Base-by-base conservation (phyloP, 2,888 invertebrate species). In the Lydus trimaculatus region DNA sequence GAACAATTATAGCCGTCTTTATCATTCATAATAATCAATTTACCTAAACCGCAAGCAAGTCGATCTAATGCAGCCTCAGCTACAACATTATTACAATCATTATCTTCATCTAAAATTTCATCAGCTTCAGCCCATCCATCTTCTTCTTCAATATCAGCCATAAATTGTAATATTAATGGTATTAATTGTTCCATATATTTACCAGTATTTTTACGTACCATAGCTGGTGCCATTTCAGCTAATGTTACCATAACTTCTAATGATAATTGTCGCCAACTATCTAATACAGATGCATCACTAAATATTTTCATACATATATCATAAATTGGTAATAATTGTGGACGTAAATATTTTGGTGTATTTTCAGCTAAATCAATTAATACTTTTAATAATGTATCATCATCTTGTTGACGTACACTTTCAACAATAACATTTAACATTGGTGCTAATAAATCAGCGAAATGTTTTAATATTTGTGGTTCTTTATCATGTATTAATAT, bases 51-150 rank as follows among this genome's bases (percentile, higher is more conserved):
- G 85, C 98, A 98, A n/a, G 99, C 97, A 81, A 99, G 89, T 73
- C 99, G 92, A 87, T 99, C 99, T 66, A 99, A 87, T 8, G 98
- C 96, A 25, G 97, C 96, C 85, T 99, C 99, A 0, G 97, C 99
- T 60, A 97, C 95, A 7, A 97, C 95, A 77, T 95, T 94, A 84
- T 98, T 97, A 78, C 96, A 95, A 84, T 98, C 97, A 80, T 93
- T 95, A 81, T 98, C 98, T 71, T 98, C 98, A 72, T 98, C 97
- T 20, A 92, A 89, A 23, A 94, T 90, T 81, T 96, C 94, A 82
- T 97, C 97, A 52, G 92, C 91, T 64, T 91, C 88, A 31, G 94
- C 90, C 96, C 97, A 98, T 67, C 94, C 93, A 15, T 92, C 91
- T 76, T 97, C 96, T 64, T 98, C 97, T 52, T 97, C 97, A 66